phyloP scores from a whole-genome alignment of 2,888 invertebrate genomes.

The Pollenia amentaria region DNA sequence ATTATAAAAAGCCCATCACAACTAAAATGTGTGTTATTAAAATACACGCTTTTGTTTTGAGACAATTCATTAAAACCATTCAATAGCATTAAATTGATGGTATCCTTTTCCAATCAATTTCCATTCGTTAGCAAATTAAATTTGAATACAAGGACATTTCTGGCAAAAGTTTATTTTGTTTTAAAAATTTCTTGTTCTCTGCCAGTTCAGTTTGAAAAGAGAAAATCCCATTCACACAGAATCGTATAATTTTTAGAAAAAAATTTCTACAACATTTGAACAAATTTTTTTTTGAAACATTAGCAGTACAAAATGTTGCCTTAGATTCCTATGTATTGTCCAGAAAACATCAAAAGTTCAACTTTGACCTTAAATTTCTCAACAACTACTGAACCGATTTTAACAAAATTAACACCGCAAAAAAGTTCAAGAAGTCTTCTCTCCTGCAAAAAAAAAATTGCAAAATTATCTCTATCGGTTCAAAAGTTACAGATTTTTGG shows the following conservation, averaged over 20 bases:
- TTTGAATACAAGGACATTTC: slow-evolving; percentile 2
- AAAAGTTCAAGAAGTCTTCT: no score
- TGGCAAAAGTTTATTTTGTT: neutral
- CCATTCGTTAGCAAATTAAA: slow-evolving; percentile 1
- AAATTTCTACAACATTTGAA: neutral
- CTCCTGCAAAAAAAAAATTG: no score
- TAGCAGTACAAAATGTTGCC: neutral
- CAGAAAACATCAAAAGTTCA: no score
- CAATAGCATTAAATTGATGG: neutral
- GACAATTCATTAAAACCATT: neutral
- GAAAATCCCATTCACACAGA: neutral
- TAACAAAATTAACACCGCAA: no score
- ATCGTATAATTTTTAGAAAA: neutral
- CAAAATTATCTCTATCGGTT: no score
- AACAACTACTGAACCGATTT: no score
- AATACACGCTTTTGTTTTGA: no score
- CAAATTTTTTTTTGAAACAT: neutral
- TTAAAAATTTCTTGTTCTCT: neutral
- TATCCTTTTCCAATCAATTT: neutral
- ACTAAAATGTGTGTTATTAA: no score
- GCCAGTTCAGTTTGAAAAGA: slow-evolving; percentile 10
- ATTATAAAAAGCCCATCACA: no score
- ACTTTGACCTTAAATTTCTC: no score
- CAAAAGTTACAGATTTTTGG: no score
- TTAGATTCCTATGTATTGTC: neutral